These are phyloP conservation scores for Parapsyche elsis DNA, from an alignment of 1,140 invertebrate species.

Conservation along the genomic window DNA sequence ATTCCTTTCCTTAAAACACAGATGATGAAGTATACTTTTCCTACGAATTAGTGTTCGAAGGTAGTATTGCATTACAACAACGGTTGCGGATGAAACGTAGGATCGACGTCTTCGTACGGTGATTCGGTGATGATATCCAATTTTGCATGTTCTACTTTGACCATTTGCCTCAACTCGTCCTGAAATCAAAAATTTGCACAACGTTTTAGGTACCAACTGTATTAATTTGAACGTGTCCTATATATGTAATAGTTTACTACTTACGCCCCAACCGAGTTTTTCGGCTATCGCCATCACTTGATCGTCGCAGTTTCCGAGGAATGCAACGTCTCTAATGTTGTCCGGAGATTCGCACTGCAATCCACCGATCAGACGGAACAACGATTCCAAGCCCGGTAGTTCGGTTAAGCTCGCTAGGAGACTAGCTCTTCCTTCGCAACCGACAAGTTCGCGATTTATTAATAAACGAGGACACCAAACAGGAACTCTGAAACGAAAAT, in stretches of 20 bases:
- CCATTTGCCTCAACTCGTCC: constrained; percentile 73
- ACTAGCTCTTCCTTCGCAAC: constrained; percentile 68
- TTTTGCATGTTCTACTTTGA: constrained; percentile 68
- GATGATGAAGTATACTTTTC: too few species aligned
- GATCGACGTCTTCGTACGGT: constrained; percentile 1
- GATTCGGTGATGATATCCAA: constrained; percentile 60
- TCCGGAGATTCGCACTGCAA: constrained; percentile 75
- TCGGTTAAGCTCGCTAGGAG: constrained; percentile 56
- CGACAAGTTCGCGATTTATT: constrained; percentile 85
- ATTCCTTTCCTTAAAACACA: too few species aligned
- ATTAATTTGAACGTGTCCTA: too few species aligned
- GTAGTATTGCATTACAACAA: constrained; percentile 28
- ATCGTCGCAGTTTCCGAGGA: constrained; percentile 88
- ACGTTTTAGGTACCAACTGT: too few species aligned
- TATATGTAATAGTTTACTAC: constrained; percentile 57
- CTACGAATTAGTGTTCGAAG: too few species aligned
- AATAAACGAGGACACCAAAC: constrained; percentile 80
- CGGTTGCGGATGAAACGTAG: constrained; percentile 7
- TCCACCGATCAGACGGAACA: constrained; percentile 64
- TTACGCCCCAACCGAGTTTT: constrained; percentile 84
- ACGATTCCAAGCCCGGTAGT: constrained; percentile 65
- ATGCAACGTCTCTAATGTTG: constrained; percentile 84
- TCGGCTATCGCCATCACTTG: constrained; percentile 83
- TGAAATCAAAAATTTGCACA: constrained; percentile 59
- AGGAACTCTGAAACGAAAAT: constrained; percentile 70